phyloP scores from a whole-genome alignment of 2,888 invertebrate species.

The Polyploca ridens region DNA sequence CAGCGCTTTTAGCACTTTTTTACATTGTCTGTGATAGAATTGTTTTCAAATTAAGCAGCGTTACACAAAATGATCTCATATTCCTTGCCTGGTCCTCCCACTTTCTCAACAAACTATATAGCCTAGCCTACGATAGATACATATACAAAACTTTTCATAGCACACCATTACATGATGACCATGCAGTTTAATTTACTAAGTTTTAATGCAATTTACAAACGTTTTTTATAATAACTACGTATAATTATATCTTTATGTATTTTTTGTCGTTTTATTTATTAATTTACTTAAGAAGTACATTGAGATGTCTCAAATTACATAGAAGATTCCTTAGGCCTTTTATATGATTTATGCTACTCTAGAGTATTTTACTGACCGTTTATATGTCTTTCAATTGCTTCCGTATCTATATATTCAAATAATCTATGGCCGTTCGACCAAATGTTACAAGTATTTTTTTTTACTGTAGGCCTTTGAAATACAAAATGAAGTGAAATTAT shows the following conservation, averaged over 20 bases:
- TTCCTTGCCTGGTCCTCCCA: slow-evolving; percentile 54
- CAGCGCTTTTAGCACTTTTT: background rate
- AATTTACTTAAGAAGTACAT: slow-evolving; percentile 16
- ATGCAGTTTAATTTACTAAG: slow-evolving; percentile 44
- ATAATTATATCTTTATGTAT: slow-evolving; percentile 37
- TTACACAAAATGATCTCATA: slow-evolving; percentile 38
- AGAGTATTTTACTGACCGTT: background rate
- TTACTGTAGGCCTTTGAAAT: slow-evolving; percentile 19
- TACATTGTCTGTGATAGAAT: slow-evolving; percentile 4
- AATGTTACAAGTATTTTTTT: background rate
- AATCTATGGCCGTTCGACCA: background rate
- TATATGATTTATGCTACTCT: background rate
- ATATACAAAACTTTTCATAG: slow-evolving; percentile 52
- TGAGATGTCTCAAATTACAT: background rate
- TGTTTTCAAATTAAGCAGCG: background rate
- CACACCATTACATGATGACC: slow-evolving; percentile 68
- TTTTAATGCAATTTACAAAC: slow-evolving; percentile 60
- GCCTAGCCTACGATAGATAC: slow-evolving; percentile 64
- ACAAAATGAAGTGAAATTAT: slow-evolving; percentile 15
- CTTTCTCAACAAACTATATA: slow-evolving; percentile 50
- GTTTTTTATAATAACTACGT: slow-evolving; percentile 46
- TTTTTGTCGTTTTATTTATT: slow-evolving; percentile 31
- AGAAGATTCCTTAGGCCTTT: slow-evolving; percentile 2
- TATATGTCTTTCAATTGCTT: no score
- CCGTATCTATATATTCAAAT: background rate